Evolutionary conservation across 37 sponge, comb jelly and placozoan genomes (phyloP).

Genomic region (Cliona cf. orientalis): DNA sequence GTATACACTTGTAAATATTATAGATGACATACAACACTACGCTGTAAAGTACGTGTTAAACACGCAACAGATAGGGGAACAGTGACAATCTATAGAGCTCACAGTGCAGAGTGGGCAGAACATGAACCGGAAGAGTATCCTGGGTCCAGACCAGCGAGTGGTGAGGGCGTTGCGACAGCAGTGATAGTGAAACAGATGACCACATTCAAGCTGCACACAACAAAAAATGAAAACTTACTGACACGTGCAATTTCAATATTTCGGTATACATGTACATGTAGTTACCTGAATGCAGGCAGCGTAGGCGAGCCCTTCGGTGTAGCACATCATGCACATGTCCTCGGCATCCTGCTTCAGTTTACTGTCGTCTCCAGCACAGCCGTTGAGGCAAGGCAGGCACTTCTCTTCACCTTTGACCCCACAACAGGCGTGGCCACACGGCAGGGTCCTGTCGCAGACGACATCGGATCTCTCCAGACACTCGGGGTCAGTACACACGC

Average conservation of each 20-base stretch:
- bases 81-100: background rate
- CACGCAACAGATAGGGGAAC: too few relatives aligned
- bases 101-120: constrained; percentile 97
- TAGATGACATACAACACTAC: background rate
- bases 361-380: constrained; percentile 62
- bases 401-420: constrained; percentile 88
- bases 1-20: too few relatives aligned
- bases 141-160: constrained; percentile 92
- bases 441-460: constrained; percentile 86
- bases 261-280: background rate
- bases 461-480: constrained; percentile 81
- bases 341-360: constrained; percentile 95
- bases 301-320: constrained; percentile 89
- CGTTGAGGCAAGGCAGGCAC: constrained; percentile 93
- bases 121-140: constrained; percentile 95
- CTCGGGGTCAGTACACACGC: constrained; percentile 80
- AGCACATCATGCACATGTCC: constrained; percentile 99
- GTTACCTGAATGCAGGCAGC: constrained; percentile 85
- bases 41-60: background rate
- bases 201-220: constrained; percentile 85
- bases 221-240: background rate
- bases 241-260: background rate
- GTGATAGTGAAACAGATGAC: constrained; percentile 96
- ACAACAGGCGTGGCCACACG: constrained; percentile 90
- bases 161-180: constrained; percentile 83